Percentiles rank a stretch among this genome's conserved stretches.
Conservation (phyloP, 2,113 vertebrate species). For the Corvus hawaiiensis region DNA sequence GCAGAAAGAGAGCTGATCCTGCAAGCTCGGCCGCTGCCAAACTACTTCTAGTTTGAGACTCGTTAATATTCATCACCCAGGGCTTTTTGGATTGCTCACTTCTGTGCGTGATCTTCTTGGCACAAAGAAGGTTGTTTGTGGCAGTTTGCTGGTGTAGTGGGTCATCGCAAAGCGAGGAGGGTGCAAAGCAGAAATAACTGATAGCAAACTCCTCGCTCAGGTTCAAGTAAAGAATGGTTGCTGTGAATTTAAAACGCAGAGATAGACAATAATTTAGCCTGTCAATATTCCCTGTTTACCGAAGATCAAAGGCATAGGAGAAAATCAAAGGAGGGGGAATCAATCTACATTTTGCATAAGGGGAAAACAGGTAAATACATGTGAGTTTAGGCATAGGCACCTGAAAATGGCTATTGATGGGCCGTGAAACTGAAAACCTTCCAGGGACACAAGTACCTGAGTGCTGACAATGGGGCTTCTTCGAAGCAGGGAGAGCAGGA, state of each 20-base stretch:
- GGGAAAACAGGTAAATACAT: neutral
- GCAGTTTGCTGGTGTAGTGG: neutral
- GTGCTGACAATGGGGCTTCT: neutral
- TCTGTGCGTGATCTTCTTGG: neutral
- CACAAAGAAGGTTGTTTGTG: neutral
- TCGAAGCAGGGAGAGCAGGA: neutral
- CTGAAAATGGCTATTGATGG: neutral
- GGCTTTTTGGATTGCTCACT: constrained; percentile 39
- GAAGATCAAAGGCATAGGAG: neutral
- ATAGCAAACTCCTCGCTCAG: neutral
- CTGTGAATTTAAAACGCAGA: neutral
- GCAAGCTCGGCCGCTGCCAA: neutral
- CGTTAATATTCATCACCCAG: constrained; percentile 44
- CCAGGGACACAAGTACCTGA: neutral
- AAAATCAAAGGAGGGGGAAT: neutral
- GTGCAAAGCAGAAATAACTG: neutral
- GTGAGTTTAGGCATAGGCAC: neutral
- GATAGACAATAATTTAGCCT: neutral
- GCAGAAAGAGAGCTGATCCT: neutral
- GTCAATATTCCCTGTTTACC: neutral
- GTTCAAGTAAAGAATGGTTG: neutral
- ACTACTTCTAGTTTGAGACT: neutral
- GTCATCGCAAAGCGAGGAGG: neutral
- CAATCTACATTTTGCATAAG: neutral
- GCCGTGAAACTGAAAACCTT: neutral